phyloP scores from a whole-genome alignment of 2,113 vertebrate species.

The Tringa solitaria region DNA sequence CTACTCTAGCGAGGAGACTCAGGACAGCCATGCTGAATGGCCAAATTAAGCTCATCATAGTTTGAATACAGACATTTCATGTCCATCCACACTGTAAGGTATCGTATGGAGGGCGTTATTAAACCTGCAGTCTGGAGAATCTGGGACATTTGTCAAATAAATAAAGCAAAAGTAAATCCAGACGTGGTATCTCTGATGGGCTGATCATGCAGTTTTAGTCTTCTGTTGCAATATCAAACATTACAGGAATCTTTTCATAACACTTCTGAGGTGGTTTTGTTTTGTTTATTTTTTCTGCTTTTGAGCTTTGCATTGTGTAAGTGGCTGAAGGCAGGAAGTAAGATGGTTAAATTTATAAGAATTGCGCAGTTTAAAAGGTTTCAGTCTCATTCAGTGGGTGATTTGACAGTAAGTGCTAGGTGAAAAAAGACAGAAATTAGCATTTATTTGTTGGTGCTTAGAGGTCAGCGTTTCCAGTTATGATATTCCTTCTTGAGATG shows the following conservation, averaged over 20 bases:
- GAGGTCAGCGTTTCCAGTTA: not conserved
- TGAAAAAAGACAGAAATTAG: not conserved
- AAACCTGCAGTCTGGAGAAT: not conserved
- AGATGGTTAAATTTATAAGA: not conserved
- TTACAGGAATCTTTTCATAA: not conserved
- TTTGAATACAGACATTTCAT: not conserved
- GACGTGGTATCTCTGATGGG: not conserved
- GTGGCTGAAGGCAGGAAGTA: not conserved
- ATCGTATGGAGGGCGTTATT: fast-evolving
- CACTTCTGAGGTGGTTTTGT: not conserved
- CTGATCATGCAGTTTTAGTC: not conserved
- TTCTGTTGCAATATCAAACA: not conserved
- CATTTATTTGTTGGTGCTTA: not conserved
- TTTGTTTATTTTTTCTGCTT: not conserved
- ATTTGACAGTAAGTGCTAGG: not conserved
- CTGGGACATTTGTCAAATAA: not conserved
- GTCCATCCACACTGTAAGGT: not conserved
- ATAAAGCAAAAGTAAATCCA: not conserved
- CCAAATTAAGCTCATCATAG: not conserved
- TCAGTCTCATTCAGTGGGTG: not conserved
- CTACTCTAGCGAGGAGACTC: not conserved
- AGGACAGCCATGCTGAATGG: not conserved
- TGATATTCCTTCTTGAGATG: not conserved
- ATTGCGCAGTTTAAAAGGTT: not conserved
- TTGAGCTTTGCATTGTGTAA: not conserved